Evolutionary conservation across 23 tunicate species (phyloP).

Genomic region (Ascidia mentula): DNA sequence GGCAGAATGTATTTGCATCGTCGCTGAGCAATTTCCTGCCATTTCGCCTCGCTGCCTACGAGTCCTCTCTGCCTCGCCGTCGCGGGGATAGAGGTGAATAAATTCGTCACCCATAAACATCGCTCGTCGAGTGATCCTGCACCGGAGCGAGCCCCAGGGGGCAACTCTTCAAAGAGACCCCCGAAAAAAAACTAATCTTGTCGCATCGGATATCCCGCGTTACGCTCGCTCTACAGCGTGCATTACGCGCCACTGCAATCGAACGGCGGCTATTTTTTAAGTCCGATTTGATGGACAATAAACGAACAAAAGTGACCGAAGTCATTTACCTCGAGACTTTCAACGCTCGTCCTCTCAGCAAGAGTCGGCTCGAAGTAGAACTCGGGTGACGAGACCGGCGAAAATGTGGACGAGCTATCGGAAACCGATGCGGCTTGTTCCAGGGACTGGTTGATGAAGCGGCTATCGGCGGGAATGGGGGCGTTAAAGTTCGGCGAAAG

Average conservation of each 20-base stretch:
- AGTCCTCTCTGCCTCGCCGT: background rate
- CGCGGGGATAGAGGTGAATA: constrained; percentile 15
- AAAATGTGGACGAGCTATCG: constrained; percentile 26
- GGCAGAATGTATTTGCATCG: constrained; percentile 1
- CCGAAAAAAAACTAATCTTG: background rate
- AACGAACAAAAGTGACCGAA: background rate
- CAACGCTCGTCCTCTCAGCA: constrained; percentile 4
- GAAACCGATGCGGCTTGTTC: constrained; percentile 30
- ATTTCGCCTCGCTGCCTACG: background rate
- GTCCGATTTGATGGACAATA: background rate
- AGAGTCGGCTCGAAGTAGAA: constrained; percentile 27
- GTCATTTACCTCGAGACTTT: constrained; percentile 40
- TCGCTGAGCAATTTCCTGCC: constrained; percentile 27
- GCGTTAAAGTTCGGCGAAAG: constrained; percentile 44
- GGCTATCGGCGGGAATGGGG: constrained; percentile 25
- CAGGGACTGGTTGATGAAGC: constrained; percentile 18
- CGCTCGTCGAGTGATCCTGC: constrained; percentile 7
- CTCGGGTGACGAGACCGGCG: constrained; percentile 63
- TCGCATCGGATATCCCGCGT: background rate
- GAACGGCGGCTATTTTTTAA: background rate
- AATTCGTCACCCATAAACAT: constrained; percentile 17
- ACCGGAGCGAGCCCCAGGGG: background rate
- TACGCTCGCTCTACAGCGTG: background rate
- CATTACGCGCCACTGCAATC: background rate
- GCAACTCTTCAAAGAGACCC: background rate